Evolutionary conservation across 2,113 vertebrate genomes (phyloP), one percentile per base, ranked within the genome.

Genomic region (Atlantisia rogersi): DNA sequence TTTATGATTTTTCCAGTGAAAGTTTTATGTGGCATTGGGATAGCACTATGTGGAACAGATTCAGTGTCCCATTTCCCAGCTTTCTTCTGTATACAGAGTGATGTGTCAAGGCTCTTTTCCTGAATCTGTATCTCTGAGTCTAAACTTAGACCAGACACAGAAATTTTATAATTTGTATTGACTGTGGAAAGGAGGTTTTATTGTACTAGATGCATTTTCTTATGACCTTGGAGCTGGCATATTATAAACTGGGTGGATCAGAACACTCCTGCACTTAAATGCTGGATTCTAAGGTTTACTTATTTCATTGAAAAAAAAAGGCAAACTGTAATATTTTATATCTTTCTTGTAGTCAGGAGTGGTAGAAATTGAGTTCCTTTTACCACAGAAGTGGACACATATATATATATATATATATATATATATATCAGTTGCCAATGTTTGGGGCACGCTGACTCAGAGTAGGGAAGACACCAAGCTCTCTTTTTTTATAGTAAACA

Each of bases 1-100:
- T 13, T 92, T 92, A 68, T 0, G 4, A 59, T 62, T 96, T 94
- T 97, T 96, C 85, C 65, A 96, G 15, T 74, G 22, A 26, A 92
- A 81, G 39, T 69, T 94, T 90, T 85, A 84, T 20, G 14, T 67
- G 24, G 26, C 25, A 89, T 94, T 90, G 87, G 70, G 37, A 85
- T 63, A 94, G 20, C 42, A 56, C 28, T 44, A 17, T 56, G 20
- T 84, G 62, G 71, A 95, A 84, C 17, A 88, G 50, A 87, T 42
- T 86, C 75, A 59, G 53, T 5, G 4, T 78, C n/a, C 15, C 9
- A 74, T 14, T 59, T 92, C 60, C 32, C 53, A 91, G 13, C 16
- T 64, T 92, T 78, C 11, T 11, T 77, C 48, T 19, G 29, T 75
- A 5, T 55, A 76, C 1, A 1, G 12, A 70, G 28, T 67, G 12